phyloP scores from a whole-genome alignment of 2,113 vertebrate species.

The Cyphomyrus plagiostoma region DNA sequence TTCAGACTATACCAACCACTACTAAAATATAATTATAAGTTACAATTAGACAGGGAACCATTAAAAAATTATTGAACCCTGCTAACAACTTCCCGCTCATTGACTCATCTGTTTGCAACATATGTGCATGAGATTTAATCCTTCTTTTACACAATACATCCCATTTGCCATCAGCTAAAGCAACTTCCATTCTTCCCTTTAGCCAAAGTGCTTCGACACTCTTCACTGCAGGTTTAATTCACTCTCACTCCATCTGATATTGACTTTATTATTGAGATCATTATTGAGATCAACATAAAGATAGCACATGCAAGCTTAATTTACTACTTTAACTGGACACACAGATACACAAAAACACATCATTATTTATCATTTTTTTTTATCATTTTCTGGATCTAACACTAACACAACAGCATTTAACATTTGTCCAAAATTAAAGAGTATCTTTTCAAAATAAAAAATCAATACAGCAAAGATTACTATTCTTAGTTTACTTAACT shows the following conservation, averaged over 20 bases:
- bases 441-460: background rate
- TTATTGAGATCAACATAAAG: background rate
- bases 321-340: background rate
- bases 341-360: background rate
- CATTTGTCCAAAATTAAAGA: background rate
- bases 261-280: background rate
- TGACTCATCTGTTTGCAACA: background rate
- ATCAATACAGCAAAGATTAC: background rate
- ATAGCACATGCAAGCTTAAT: background rate
- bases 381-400: background rate
- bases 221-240: background rate
- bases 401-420: background rate
- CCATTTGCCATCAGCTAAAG: background rate
- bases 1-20: background rate
- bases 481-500: background rate
- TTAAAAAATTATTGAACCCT: background rate
- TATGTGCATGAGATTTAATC: background rate
- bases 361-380: too few relatives aligned
- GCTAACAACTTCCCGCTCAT: background rate
- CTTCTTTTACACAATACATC: background rate
- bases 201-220: background rate
- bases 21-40: background rate
- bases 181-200: background rate
- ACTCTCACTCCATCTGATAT: background rate
- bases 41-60: background rate